These are phyloP conservation scores for Sporophila hypoxantha DNA, from an alignment of 2,113 vertebrate genomes.

Conservation along the genomic window DNA sequence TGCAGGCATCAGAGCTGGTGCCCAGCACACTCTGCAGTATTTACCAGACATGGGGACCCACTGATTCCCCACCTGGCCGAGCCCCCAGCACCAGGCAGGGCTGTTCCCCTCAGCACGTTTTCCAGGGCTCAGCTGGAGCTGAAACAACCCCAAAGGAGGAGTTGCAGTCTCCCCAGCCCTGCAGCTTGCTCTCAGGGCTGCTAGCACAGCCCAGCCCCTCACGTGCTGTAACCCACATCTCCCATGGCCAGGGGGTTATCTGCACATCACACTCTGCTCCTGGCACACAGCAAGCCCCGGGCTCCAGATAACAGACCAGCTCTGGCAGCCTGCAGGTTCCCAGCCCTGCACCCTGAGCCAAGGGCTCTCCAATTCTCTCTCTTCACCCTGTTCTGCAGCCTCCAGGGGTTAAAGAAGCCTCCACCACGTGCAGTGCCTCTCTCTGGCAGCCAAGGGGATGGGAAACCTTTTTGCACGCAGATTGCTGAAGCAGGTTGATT, in stretches of 20 bases:
- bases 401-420: not conserved
- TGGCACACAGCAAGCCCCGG: not conserved
- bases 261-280: not conserved
- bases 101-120: not conserved
- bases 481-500: not conserved
- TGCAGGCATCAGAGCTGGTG: not conserved
- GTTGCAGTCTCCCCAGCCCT: not conserved
- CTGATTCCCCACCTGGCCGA: not conserved
- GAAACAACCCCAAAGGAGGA: not conserved
- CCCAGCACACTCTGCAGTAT: not conserved
- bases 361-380: not conserved
- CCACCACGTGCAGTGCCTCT: not conserved
- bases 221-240: not conserved
- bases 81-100: not conserved
- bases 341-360: not conserved
- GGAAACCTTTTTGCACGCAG: rapidly evolving
- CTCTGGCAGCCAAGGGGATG: not conserved
- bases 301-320: not conserved
- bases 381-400: not conserved
- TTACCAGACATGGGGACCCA: not conserved
- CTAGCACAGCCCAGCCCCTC: not conserved
- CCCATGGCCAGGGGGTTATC: not conserved
- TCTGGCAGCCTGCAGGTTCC: not conserved
- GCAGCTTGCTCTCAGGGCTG: rapidly evolving
- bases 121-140: not conserved